phyloP scores from a whole-genome alignment of 2,797 vertebrate genomes.

The Lemur catta region DNA sequence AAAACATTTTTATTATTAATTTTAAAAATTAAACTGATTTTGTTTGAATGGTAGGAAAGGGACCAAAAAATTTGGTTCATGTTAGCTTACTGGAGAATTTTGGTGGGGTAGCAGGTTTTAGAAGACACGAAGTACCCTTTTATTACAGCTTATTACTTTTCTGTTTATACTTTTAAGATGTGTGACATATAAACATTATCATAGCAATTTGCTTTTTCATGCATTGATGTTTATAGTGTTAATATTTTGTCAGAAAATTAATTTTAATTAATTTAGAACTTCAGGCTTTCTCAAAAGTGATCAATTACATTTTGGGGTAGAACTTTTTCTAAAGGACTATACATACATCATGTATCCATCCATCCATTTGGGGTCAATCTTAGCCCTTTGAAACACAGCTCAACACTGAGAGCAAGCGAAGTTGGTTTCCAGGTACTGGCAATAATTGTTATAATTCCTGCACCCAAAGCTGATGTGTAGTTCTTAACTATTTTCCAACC shows the following conservation, averaged over 20 bases:
- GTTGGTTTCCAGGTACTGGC: background rate
- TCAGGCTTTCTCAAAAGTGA: background rate
- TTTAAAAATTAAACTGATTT: constrained; percentile 20
- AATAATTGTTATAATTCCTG: background rate
- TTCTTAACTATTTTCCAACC: background rate
- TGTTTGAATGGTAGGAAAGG: constrained; percentile 5
- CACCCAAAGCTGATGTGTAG: background rate
- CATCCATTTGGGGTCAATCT: background rate
- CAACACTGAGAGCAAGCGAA: background rate
- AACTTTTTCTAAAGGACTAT: constrained; percentile 14
- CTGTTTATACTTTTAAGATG: background rate
- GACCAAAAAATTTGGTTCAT: background rate
- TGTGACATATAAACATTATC: constrained; percentile 3
- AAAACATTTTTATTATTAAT: background rate
- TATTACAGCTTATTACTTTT: background rate
- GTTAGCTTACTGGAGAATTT: background rate
- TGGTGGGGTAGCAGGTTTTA: background rate
- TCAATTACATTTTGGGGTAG: background rate
- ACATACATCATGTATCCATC: background rate
- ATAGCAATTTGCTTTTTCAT: constrained; percentile 4
- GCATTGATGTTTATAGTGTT: background rate
- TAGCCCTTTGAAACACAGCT: background rate
- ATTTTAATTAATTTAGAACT: constrained; percentile 13
- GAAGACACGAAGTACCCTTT: background rate
- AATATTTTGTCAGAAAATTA: constrained; percentile 25